A percentile compares a stretch with the other conserved stretches of the same genome.
These are phyloP conservation scores for Mesembrinibis cayennensis DNA, from an alignment of 2,113 vertebrate species.

Conservation along the genomic window DNA sequence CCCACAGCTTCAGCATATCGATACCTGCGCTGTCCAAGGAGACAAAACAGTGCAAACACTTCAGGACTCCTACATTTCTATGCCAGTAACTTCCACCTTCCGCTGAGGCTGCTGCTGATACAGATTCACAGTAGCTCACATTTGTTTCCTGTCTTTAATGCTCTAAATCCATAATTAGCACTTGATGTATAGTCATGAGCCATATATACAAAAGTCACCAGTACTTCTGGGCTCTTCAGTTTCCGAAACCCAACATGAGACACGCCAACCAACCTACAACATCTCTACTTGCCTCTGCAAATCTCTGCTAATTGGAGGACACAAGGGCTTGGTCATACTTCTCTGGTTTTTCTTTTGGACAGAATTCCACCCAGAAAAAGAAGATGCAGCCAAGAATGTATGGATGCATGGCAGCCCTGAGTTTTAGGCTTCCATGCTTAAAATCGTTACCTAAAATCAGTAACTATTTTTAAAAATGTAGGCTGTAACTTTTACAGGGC, in stretches of 20 bases:
- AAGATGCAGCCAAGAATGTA: not conserved
- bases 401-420: not conserved
- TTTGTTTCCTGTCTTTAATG: not conserved
- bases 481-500: not conserved
- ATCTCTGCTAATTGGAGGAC: not conserved
- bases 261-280: fast-evolving
- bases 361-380: not conserved
- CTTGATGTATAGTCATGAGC: not conserved
- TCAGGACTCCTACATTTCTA: not conserved
- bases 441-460: not conserved
- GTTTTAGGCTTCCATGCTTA: not conserved
- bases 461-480: not conserved
- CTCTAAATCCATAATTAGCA: not conserved
- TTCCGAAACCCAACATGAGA: not conserved
- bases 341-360: not conserved
- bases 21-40: not conserved
- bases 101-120: not conserved
- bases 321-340: not conserved
- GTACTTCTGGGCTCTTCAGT: not conserved
- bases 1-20: not conserved
- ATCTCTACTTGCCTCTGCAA: not conserved
- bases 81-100: not conserved
- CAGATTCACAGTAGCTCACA: not conserved
- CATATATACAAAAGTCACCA: not conserved
- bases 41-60: not conserved